A percentile compares a stretch with the other conserved stretches of the same genome.
These are phyloP conservation scores for Akabosia matsudoensis DNA, from an alignment of 1,140 invertebrate species.

Conservation along the genomic window DNA sequence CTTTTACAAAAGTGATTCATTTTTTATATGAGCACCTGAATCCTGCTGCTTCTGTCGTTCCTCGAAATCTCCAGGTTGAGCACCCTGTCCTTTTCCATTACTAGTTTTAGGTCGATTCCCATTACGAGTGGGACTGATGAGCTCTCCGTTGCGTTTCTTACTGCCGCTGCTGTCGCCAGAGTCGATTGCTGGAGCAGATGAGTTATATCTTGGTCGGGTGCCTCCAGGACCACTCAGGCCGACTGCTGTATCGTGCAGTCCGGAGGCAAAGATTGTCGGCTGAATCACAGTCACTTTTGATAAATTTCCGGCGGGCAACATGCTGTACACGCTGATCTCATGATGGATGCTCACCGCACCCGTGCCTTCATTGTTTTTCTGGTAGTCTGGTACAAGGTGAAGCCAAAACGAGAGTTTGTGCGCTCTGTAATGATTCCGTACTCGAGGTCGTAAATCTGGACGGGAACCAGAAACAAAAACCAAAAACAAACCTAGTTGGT, in stretches of 20 bases:
- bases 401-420: slow-evolving; percentile 91
- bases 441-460: slow-evolving; percentile 79
- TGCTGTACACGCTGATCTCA: slow-evolving; percentile 14
- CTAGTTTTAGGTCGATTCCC: not conserved
- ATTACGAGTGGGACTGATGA: not conserved
- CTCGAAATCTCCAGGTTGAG: not conserved
- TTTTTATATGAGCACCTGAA: slow-evolving; percentile 16
- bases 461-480: slow-evolving; percentile 48
- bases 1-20: not conserved
- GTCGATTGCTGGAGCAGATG: slow-evolving; percentile 1
- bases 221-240: not conserved
- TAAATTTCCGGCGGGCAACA: not conserved
- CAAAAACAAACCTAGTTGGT: not conserved
- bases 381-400: slow-evolving; percentile 72
- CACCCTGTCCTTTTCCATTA: slow-evolving; percentile 9
- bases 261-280: slow-evolving; percentile 9
- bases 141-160: not conserved
- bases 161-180: not conserved
- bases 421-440: slow-evolving; percentile 90
- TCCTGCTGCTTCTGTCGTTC: slow-evolving; percentile 21
- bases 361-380: slow-evolving; percentile 53
- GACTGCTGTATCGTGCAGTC: slow-evolving; percentile 22
- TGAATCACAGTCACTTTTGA: slow-evolving; percentile 25
- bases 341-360: slow-evolving; percentile 30
- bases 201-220: not conserved